Conservation (phyloP, 2,113 vertebrate genomes). For the Pelvicachromis taeniatus region DNA sequence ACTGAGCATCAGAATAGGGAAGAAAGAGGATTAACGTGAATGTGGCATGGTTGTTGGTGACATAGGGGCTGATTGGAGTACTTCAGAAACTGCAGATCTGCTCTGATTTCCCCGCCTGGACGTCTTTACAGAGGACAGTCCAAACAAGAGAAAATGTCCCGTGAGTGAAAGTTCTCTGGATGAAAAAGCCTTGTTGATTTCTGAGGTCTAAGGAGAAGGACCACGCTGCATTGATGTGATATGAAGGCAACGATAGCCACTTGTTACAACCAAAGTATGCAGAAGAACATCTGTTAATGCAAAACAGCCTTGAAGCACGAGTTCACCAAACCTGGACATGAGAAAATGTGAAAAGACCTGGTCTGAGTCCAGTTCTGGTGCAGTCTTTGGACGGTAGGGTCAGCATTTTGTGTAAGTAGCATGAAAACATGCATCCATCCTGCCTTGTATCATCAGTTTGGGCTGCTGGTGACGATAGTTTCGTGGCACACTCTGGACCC, state of each 20-base stretch:
- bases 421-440: background rate
- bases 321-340: background rate
- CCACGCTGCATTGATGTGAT: background rate
- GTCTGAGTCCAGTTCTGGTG: background rate
- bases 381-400: background rate
- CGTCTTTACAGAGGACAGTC: background rate
- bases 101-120: background rate
- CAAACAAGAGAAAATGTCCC: no score
- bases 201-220: background rate
- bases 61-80: background rate
- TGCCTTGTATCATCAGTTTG: background rate
- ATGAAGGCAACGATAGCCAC: background rate
- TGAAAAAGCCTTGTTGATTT: background rate
- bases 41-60: background rate
- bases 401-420: background rate
- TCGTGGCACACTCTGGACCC: background rate
- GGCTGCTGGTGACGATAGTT: background rate
- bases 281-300: background rate
- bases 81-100: background rate
- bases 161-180: background rate
- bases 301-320: background rate
- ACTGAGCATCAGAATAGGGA: background rate
- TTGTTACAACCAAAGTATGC: background rate
- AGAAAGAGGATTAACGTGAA: background rate
- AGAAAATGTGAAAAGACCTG: background rate